Evolutionary conservation across 1,140 invertebrate species (phyloP).

Genomic region (Aphelenchoides avenae): DNA sequence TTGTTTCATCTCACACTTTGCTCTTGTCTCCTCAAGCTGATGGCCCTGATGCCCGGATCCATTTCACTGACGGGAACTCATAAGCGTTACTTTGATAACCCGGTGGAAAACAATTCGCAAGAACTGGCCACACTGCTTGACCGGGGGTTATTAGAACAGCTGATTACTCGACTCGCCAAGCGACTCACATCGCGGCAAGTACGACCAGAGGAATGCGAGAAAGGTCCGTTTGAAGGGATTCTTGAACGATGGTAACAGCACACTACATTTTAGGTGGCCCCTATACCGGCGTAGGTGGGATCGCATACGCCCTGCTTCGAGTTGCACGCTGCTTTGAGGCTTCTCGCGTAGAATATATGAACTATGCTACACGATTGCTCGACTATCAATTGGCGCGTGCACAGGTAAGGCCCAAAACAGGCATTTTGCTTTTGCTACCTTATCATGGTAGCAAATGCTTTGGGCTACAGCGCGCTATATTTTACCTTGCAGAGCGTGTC

Average conservation of each 20-base stretch:
- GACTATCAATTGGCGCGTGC: conserved; percentile 7
- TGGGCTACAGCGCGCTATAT: background rate
- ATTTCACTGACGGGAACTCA: conserved; percentile 7
- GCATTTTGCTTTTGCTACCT: conserved; percentile 3
- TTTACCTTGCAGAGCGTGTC: conserved; percentile 10
- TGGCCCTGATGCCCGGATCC: too few species aligned
- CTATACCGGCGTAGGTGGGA: conserved; percentile 20
- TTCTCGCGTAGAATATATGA: background rate
- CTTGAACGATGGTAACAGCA: conserved; percentile 2
- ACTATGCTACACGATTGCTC: conserved; percentile 7
- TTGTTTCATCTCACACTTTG: too few species aligned
- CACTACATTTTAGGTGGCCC: conserved; percentile 23
- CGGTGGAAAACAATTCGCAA: conserved; percentile 7
- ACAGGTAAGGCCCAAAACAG: background rate
- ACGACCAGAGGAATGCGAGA: background rate
- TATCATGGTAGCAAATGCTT: conserved; percentile 6
- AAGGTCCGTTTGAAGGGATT: conserved; percentile 9
- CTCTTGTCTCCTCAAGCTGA: too few species aligned
- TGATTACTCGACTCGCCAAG: conserved; percentile 2
- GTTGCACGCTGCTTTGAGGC: conserved; percentile 12
- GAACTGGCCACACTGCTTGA: conserved; percentile 15
- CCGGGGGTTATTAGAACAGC: conserved; percentile 13
- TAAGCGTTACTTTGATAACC: conserved; percentile 22
- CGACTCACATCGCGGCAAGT: background rate
- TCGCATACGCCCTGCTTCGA: conserved; percentile 19